Conservation (phyloP, 2,888 invertebrate species). For the Liopterus haemorrhoidalis region DNA sequence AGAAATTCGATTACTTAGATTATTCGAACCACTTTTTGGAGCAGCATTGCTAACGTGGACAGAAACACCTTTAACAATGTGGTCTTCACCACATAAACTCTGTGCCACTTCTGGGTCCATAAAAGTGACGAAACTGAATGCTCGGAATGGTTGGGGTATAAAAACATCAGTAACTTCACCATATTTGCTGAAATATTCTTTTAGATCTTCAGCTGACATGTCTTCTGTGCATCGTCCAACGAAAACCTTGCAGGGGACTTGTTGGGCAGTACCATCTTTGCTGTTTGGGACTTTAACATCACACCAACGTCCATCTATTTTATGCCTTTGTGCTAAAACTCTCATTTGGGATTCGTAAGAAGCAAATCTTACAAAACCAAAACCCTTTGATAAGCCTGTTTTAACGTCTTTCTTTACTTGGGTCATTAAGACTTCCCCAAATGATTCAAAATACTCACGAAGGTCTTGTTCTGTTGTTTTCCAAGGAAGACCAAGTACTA, state of each 20-base stretch:
- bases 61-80: slow-evolving; percentile 86
- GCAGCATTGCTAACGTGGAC: slow-evolving; percentile 86
- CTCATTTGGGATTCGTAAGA: slow-evolving; percentile 93
- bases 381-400: slow-evolving; percentile 95
- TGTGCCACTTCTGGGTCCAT: slow-evolving; percentile 87
- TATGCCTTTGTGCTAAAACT: slow-evolving; percentile 88
- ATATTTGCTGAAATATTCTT: slow-evolving; percentile 84
- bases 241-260: slow-evolving; percentile 88
- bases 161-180: slow-evolving; percentile 94
- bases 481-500: slow-evolving; percentile 96
- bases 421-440: slow-evolving; percentile 96
- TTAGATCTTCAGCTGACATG: slow-evolving; percentile 81
- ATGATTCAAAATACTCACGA: slow-evolving; percentile 92
- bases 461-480: slow-evolving; percentile 95
- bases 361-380: slow-evolving; percentile 95
- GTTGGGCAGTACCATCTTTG: slow-evolving; percentile 79
- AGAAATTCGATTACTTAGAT: slow-evolving; percentile 47
- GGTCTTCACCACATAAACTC: slow-evolving; percentile 85
- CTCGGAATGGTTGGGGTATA: slow-evolving; percentile 90
- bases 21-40: slow-evolving; percentile 64
- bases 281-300: slow-evolving; percentile 98
- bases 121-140: slow-evolving; percentile 91
- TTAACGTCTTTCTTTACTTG: slow-evolving; percentile 87
- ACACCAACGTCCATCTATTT: slow-evolving; percentile 97
- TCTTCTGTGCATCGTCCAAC: slow-evolving; percentile 93